These are phyloP conservation scores for Agapetus fuscipes DNA, from an alignment of 2,888 invertebrate species.

Conservation along the genomic window DNA sequence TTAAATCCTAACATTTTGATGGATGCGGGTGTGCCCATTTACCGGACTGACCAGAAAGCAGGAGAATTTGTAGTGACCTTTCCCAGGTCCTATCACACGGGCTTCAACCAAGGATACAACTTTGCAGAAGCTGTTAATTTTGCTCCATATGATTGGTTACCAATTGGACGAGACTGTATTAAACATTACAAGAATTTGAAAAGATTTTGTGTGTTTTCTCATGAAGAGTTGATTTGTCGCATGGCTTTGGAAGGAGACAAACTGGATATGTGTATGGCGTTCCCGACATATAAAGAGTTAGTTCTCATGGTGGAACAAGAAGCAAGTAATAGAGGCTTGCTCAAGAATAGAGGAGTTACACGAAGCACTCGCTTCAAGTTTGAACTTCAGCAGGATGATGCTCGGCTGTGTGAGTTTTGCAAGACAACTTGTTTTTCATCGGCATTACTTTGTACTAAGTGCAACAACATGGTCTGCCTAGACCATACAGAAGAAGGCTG, in stretches of 20 bases:
- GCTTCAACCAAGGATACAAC: conserved; percentile 74
- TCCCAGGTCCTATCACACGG: conserved; percentile 71
- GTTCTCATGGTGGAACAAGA: conserved; percentile 48
- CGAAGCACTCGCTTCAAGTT: conserved; percentile 54
- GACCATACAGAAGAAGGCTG: conserved; percentile 53
- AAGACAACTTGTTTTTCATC: conserved; percentile 71
- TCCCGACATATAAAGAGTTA: conserved; percentile 59
- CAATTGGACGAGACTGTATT: conserved; percentile 60
- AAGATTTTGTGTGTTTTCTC: conserved; percentile 69
- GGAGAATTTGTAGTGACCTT: conserved; percentile 78
- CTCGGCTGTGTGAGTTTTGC: conserved; percentile 59
- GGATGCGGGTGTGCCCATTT: conserved; percentile 49
- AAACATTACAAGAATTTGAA: conserved; percentile 57
- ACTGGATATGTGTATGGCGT: conserved; percentile 54
- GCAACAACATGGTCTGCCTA: conserved; percentile 55
- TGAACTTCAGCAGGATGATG: conserved; percentile 64
- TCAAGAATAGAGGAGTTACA: conserved; percentile 42
- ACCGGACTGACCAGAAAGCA: conserved; percentile 60
- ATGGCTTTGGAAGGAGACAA: conserved; percentile 60
- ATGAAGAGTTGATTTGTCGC: conserved; percentile 69
- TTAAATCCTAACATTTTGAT: conserved; percentile 66
- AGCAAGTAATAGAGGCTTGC: conserved; percentile 33
- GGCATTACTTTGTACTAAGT: conserved; percentile 52
- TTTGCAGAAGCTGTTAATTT: conserved; percentile 82
- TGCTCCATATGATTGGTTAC: conserved; percentile 70